Base-by-base conservation (phyloP, 2,797 vertebrate genomes). In the Sebastes itinus region DNA sequence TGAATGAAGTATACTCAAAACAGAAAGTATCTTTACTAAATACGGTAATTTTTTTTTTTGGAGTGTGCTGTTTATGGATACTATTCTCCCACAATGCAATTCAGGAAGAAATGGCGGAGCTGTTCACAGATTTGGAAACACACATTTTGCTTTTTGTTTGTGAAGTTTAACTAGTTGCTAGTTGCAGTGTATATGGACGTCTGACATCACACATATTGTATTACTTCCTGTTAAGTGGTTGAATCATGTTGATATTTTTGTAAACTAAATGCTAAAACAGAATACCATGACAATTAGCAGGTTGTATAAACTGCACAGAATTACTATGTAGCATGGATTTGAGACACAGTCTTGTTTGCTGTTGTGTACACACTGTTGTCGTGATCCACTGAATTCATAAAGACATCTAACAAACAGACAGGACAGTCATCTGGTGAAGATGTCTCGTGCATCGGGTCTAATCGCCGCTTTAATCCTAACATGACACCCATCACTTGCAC, bases 401-500 rank as follows among this genome's bases (percentile, higher is more conserved):
- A 65, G 72, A 58, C 7, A 7, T 60, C 14, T 16, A 11, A 63
- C 16, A 30, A 60, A 64, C 27, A 18, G 20, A 66, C 68, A n/a
- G 55, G 58, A 4, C 30, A 4, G 28, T 56, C n/a, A 18, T 75
- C 46, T 35, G 61, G 8, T 65, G 38, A 71, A 70, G 68, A 74
- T 13, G 52, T 73, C 22, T 38, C 5, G 27, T 63, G 64, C 65
- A 55, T 82, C 75, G 42, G 62, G 64, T 71, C 30, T 35, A 33
- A 81, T 85, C 64, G 1, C 11, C 1, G 14, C 60, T 72, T 80
- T 78, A 68, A 76, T 84, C 56, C 71, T 46, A 66, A 80, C 74
- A 72, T 62, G 87, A 78, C 83, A 79, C 25, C 14, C 69, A 72
- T 80, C 65, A 35, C 75, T 62, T 10, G 75, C 75, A 61, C 74